Evolutionary conservation across 2,797 vertebrate species (phyloP), one percentile per base, ranked within the genome.

Genomic region (Bufotes viridis): DNA sequence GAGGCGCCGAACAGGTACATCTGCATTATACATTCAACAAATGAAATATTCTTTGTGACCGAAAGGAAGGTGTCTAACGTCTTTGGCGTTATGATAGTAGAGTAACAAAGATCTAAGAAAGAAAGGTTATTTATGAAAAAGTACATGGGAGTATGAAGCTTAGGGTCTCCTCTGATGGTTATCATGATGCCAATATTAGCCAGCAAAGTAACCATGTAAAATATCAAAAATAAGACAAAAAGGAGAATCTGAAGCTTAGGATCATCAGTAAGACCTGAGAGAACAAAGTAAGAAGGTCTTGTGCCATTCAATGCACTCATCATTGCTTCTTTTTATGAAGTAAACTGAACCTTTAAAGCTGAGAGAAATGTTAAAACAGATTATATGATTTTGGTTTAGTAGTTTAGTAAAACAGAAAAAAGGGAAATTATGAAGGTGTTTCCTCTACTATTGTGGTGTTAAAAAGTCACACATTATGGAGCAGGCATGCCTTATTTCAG

Each of bases 141-240:
- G 87, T 90, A 90, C 88, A 90, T 89, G 49, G 87, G 90, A 49
- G 78, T 87, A 26, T 90, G 90, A 9, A 92, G 87, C 0, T 42
- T 75, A 5, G 2, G 0, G 60, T 92, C 90, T 81, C 12, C 76
- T 58, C 85, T 58, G 51, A 92, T 78, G 24, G 87, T n/a, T 14
- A 91, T 60, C 34, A 91, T 82, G 26, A 91, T 81, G 34, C 51
- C 51, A 49, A 90, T 78, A 18, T 91, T 92, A 81, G 87, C 90
- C 87, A 90, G 26, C 14, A 92, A 34, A 7, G 82, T 84, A 17
- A 69, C 72, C 26, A 91, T 49, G 20, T 90, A 92, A 88, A 84
- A 82, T 55, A 91, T n/a, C 34, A 90, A 90, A 61, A 93, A 92
- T 7, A 90, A 84, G 24, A 84, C 18, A 51, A 88, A 92, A 15